Percentiles rank a stretch among this genome's conserved stretches.
Evolutionary conservation across 2,113 vertebrate species (phyloP).

Genomic region (Tychaedon coryphoeus): DNA sequence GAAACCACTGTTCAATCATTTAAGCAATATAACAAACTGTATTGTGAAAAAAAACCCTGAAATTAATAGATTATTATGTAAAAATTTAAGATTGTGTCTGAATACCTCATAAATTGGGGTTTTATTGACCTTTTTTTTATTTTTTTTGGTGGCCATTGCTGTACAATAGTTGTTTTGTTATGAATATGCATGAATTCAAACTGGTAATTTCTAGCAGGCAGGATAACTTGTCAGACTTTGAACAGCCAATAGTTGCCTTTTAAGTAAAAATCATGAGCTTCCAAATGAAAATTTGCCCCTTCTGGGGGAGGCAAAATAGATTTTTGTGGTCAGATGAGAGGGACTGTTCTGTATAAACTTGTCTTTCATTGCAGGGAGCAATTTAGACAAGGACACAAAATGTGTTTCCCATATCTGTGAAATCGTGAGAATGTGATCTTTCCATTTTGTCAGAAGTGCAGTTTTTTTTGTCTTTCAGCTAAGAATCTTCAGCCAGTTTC

Average conservation of each 20-base stretch:
- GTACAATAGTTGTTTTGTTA: neutral
- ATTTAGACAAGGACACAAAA: neutral
- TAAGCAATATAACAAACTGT: neutral
- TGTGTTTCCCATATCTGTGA: conserved; percentile 37
- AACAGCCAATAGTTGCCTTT: neutral
- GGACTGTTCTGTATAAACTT: neutral
- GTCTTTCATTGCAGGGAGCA: neutral
- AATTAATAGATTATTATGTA: neutral
- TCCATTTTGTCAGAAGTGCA: neutral
- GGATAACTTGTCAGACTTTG: neutral
- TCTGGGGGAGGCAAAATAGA: neutral
- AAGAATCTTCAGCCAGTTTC: neutral
- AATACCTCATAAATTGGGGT: neutral
- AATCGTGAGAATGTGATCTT: conserved; percentile 21
- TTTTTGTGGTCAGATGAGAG: neutral
- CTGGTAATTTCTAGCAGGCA: neutral
- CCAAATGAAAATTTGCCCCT: neutral
- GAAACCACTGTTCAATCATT: neutral
- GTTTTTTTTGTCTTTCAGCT: neutral
- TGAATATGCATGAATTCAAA: neutral
- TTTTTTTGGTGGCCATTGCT: neutral
- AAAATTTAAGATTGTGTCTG: neutral
- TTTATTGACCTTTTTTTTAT: neutral
- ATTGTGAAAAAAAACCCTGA: neutral
- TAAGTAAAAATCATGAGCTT: neutral